phyloP scores from a whole-genome alignment of 2,113 vertebrate genomes.

The Dromiciops gliroides region DNA sequence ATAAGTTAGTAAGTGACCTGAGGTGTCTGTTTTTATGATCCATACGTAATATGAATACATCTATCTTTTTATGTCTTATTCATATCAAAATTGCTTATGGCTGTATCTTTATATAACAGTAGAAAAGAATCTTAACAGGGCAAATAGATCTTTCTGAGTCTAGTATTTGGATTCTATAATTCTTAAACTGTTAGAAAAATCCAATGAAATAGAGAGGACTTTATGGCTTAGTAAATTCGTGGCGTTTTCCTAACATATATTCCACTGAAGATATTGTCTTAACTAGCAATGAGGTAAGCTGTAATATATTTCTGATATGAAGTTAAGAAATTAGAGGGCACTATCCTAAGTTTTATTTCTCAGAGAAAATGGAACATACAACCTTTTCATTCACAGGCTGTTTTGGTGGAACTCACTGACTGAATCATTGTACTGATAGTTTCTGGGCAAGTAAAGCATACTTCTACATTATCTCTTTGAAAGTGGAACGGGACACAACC shows the following conservation, averaged over 20 bases:
- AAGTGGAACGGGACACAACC: conserved; percentile 90
- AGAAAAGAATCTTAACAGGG: neutral
- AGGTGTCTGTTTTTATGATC: neutral
- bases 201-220: neutral
- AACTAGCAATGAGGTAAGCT: neutral
- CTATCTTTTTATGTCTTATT: neutral
- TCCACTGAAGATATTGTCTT: neutral
- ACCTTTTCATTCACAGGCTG: conserved; percentile 44
- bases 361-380: neutral
- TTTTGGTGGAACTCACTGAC: conserved; percentile 72
- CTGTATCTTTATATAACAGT: neutral
- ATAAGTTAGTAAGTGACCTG: neutral
- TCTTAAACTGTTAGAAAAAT: neutral
- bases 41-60: neutral
- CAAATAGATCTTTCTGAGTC: neutral
- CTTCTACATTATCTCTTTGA: conserved; percentile 91
- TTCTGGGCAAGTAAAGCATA: conserved; percentile 84
- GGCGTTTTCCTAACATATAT: neutral
- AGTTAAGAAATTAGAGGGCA: conserved; percentile 48
- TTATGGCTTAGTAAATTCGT: neutral
- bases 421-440: conserved; percentile 60
- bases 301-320: neutral
- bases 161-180: neutral
- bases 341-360: neutral
- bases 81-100: fast-evolving